These are phyloP conservation scores for Drosophila busckii DNA, from an alignment of 1,140 invertebrate genomes.

Conservation along the genomic window DNA sequence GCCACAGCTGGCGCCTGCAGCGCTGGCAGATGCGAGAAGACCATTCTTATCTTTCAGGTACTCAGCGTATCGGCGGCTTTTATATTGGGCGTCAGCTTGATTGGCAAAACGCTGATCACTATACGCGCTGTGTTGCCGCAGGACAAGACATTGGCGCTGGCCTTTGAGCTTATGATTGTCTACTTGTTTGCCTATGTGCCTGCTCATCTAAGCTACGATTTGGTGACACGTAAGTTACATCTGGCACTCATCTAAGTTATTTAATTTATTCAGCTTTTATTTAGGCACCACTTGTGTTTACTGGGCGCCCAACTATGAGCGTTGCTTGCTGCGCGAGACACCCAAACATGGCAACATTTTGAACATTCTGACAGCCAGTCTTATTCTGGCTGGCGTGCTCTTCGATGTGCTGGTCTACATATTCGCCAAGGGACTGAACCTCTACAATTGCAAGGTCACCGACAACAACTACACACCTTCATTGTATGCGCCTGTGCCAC, in stretches of 20 bases:
- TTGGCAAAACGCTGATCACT: constrained; percentile 81
- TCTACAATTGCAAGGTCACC: constrained; percentile 76
- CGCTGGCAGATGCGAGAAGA: constrained; percentile 79
- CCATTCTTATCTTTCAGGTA: constrained; percentile 81
- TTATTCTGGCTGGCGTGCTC: constrained; percentile 67
- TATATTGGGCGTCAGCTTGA: constrained; percentile 79
- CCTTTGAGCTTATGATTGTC: constrained; percentile 80
- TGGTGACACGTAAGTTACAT: constrained; percentile 79
- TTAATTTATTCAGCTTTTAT: background rate
- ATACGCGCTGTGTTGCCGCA: constrained; percentile 80
- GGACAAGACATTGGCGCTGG: constrained; percentile 82
- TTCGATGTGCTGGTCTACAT: constrained; percentile 69
- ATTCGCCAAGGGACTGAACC: constrained; percentile 62
- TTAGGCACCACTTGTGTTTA: constrained; percentile 77
- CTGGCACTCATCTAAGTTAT: background rate
- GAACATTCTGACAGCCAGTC: constrained; percentile 61
- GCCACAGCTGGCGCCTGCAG: constrained; percentile 82
- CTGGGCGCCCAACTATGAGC: constrained; percentile 61
- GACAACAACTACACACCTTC: constrained; percentile 71
- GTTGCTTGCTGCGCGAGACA: constrained; percentile 66
- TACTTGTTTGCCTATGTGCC: constrained; percentile 81
- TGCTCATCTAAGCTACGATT: constrained; percentile 81
- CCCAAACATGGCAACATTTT: constrained; percentile 74
- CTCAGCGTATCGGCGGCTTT: constrained; percentile 77
- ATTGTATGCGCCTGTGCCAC: constrained; percentile 61